phyloP scores from a whole-genome alignment of 92 coral and sea anemone genomes.

The Anthopleura xanthogrammica region DNA sequence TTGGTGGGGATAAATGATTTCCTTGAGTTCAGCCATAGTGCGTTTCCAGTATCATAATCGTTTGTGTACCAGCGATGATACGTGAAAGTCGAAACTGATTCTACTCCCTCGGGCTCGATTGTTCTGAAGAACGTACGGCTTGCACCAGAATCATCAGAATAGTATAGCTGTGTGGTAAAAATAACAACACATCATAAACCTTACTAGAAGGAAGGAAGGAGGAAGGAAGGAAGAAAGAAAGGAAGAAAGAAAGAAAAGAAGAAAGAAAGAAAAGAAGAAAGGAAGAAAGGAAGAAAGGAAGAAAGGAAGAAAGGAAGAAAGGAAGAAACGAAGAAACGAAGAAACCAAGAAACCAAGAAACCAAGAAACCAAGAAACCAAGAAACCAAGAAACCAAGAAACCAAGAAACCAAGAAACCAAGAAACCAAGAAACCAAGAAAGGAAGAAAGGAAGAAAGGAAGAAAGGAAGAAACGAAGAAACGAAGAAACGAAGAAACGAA shows the following conservation, averaged over 20 bases:
- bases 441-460: too few species aligned
- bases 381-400: background rate
- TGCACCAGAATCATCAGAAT: conserved; percentile 28
- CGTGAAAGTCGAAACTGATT: conserved; percentile 61
- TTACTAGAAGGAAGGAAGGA: background rate
- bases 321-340: background rate
- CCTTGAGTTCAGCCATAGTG: conserved; percentile 52
- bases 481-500: background rate
- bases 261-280: too few species aligned
- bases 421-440: background rate
- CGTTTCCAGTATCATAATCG: conserved; percentile 68
- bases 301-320: too few species aligned
- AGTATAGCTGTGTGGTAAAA: conserved; percentile 17
- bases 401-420: too few species aligned
- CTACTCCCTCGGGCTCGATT: conserved; percentile 43
- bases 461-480: background rate
- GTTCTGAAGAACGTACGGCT: conserved; percentile 47
- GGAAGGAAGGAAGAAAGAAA: background rate
- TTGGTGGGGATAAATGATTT: conserved; percentile 38
- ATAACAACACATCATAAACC: background rate
- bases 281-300: too few species aligned
- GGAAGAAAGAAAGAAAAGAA: background rate
- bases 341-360: background rate
- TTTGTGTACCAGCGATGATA: conserved; percentile 71
- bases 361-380: background rate